Percentiles rank a stretch among this genome's conserved stretches.
Evolutionary conservation across 2,113 vertebrate genomes (phyloP).

Genomic region (Sinocyclocheilus maitianheensis): DNA sequence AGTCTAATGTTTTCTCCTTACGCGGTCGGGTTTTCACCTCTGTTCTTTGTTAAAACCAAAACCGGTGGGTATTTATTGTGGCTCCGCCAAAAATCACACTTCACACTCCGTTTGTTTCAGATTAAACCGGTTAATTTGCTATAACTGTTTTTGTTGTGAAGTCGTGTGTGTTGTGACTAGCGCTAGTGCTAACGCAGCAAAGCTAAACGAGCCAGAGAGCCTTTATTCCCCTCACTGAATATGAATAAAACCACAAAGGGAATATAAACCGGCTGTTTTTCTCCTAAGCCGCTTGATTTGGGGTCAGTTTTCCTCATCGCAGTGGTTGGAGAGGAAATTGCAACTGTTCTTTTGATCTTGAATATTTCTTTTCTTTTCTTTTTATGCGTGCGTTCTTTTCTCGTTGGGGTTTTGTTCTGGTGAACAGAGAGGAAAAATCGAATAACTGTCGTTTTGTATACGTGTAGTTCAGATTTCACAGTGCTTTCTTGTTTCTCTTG

Average conservation of each 20-base stretch:
- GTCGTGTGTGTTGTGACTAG: conserved; percentile 39
- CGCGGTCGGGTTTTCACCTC: conserved; percentile 1
- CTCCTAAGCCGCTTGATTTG: background rate
- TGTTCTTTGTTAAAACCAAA: conserved; percentile 32
- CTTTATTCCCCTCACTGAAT: conserved; percentile 9
- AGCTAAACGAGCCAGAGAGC: conserved; percentile 36
- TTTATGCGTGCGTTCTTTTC: background rate
- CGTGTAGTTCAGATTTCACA: background rate
- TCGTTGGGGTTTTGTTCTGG: conserved; percentile 4
- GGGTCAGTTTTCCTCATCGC: background rate
- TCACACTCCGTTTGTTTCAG: background rate
- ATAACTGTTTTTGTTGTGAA: conserved; percentile 18
- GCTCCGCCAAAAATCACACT: background rate
- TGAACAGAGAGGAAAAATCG: background rate
- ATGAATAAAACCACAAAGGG: conserved; percentile 7
- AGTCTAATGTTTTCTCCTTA: conserved; percentile 3
- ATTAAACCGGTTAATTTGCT: background rate
- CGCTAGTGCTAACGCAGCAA: conserved; percentile 30
- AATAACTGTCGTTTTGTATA: background rate
- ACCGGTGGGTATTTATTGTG: background rate
- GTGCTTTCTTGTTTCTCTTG: background rate
- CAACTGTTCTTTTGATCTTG: background rate
- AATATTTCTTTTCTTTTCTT: background rate
- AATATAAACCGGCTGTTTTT: background rate
- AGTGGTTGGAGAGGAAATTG: background rate